These are phyloP conservation scores for Metellina segmentata DNA, from an alignment of 2,888 invertebrate species.

Conservation along the genomic window DNA sequence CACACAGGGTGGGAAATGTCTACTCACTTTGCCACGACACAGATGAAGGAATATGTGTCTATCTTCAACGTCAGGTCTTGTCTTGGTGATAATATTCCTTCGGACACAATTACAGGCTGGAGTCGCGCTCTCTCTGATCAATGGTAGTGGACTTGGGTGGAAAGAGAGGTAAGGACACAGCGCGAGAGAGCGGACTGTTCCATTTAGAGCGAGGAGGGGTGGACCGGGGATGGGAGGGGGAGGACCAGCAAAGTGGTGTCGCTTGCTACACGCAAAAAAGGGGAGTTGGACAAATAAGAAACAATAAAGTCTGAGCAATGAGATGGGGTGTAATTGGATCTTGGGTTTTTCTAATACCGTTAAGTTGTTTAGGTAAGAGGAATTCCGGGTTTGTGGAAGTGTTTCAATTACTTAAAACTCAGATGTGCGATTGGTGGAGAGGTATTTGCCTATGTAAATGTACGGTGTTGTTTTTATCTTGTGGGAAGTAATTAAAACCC, in stretches of 20 bases:
- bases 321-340: constrained; percentile 2
- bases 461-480: neutral
- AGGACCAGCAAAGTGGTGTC: constrained; percentile 2
- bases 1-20: neutral
- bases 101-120: neutral
- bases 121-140: constrained; percentile 52
- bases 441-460: neutral
- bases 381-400: neutral
- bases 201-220: constrained; percentile 35
- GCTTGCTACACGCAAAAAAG: neutral
- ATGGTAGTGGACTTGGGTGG: constrained; percentile 49
- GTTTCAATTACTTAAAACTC: neutral
- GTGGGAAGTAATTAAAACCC: neutral
- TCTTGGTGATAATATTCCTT: neutral
- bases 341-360: neutral
- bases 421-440: neutral
- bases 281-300: neutral
- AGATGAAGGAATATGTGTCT: neutral
- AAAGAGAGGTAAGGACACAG: neutral
- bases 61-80: neutral
- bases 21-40: neutral
- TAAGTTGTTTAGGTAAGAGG: neutral
- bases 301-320: neutral
- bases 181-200: constrained; percentile 29
- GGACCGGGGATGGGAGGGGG: neutral